Evolutionary conservation across 2,888 invertebrate species (phyloP).

Genomic region (Halictus ligatus): DNA sequence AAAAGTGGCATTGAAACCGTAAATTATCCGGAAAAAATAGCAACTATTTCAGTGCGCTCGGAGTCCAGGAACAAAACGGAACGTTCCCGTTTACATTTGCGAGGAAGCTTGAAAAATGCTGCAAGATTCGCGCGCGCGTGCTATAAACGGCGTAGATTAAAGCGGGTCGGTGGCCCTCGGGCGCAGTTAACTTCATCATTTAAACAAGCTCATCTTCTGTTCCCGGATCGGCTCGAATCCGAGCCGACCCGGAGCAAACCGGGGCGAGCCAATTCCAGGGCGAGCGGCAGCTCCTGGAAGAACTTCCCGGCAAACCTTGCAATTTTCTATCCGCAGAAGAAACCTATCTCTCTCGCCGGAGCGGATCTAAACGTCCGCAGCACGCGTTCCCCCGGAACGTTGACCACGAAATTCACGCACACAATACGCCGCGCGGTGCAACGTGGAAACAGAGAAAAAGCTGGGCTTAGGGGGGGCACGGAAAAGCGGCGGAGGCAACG

Average conservation of each 20-base stretch:
- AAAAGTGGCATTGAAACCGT: too few species aligned
- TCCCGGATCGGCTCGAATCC: neutral
- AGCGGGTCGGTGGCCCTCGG: neutral
- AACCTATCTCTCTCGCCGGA: neutral
- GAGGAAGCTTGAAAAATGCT: neutral
- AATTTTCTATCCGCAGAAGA: neutral
- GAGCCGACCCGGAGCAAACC: neutral
- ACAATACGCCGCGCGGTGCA: neutral
- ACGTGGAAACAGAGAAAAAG: neutral
- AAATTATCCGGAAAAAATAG: neutral
- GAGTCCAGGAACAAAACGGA: neutral
- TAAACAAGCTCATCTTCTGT: neutral
- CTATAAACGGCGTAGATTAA: neutral
- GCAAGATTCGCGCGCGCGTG: neutral
- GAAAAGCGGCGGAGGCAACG: conserved; percentile 55
- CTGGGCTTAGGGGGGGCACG: neutral
- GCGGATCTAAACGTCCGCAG: conserved; percentile 19
- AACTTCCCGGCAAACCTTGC: neutral
- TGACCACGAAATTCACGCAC: conserved; percentile 25
- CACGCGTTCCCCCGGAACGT: conserved; percentile 14
- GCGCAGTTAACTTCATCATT: neutral
- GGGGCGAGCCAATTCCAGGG: neutral
- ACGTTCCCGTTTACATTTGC: neutral
- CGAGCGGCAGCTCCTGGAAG: neutral
- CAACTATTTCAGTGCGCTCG: neutral